Percentiles rank a stretch among this genome's conserved stretches.
Conservation (phyloP, 2,888 invertebrate genomes). For the Leucoma salicis region DNA sequence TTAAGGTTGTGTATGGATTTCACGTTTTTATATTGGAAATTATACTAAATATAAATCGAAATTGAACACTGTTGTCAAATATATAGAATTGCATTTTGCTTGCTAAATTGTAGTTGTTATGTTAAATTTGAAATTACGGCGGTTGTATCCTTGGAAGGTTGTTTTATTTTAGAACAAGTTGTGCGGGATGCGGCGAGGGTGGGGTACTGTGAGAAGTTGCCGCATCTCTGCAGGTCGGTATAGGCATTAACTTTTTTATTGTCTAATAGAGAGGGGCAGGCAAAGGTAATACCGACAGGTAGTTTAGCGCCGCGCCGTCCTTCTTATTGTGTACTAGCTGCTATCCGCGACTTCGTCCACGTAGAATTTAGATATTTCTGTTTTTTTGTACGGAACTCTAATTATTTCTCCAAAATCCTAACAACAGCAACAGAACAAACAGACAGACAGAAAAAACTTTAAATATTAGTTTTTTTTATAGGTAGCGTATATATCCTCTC, state of each 20-base stretch:
- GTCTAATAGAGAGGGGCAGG: slow-evolving; percentile 74
- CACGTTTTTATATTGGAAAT: slow-evolving; percentile 4
- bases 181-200: slow-evolving; percentile 42
- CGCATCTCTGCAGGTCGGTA: slow-evolving; percentile 61
- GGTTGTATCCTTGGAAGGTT: slow-evolving; percentile 81
- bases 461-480: no score
- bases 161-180: slow-evolving; percentile 65
- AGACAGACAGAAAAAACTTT: no score
- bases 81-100: slow-evolving; percentile 43
- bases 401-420: no score
- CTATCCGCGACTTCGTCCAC: no score
- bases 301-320: slow-evolving; percentile 74
- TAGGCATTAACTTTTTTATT: slow-evolving; percentile 77
- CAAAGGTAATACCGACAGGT: slow-evolving; percentile 75
- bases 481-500: no score
- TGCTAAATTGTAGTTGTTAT: slow-evolving; percentile 36
- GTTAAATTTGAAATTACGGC: slow-evolving; percentile 68
- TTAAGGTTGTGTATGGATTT: slow-evolving; percentile 37
- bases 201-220: slow-evolving; percentile 74
- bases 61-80: slow-evolving; percentile 33
- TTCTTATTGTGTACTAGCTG: slow-evolving; percentile 76
- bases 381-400: no score
- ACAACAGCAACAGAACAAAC: no score
- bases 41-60: slow-evolving; percentile 18
- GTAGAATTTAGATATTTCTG: no score